Evolutionary conservation across 92 coral and sea anemone genomes (phyloP).

Genomic region (Chrysogorgia sp.): DNA sequence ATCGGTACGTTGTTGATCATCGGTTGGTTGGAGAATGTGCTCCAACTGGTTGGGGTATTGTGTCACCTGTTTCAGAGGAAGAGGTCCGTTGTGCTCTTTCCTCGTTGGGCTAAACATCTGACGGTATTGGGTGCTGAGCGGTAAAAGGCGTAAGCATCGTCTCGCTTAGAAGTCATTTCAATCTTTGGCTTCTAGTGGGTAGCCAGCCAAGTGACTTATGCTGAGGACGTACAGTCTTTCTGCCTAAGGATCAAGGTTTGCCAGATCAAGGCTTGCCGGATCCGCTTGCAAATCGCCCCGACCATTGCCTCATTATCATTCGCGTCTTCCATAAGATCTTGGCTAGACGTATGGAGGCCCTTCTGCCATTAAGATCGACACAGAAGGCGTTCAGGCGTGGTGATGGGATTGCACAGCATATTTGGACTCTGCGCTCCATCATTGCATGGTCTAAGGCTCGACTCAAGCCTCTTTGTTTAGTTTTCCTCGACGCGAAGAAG

Average conservation of each 20-base stretch:
- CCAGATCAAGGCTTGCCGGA: too few relatives aligned
- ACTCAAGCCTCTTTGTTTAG: not conserved
- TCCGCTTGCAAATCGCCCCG: not conserved
- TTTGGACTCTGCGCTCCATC: not conserved
- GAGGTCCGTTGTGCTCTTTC: not conserved
- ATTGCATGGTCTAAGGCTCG: not conserved
- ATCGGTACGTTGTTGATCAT: not conserved
- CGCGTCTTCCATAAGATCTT: slow-evolving; percentile 6
- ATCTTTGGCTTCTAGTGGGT: not conserved
- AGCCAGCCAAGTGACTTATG: not conserved
- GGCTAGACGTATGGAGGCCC: not conserved
- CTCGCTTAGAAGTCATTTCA: not conserved
- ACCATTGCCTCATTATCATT: not conserved
- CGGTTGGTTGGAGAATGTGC: not conserved
- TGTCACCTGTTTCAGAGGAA: not conserved
- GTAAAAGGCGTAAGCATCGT: not conserved
- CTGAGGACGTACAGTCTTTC: not conserved
- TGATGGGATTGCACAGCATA: slow-evolving; percentile 17
- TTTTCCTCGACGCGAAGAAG: slow-evolving; percentile 19
- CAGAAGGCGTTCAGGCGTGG: slow-evolving; percentile 28
- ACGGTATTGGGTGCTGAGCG: not conserved
- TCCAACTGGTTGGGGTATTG: too few relatives aligned
- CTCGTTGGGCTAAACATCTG: not conserved
- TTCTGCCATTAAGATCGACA: not conserved
- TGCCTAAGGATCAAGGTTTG: not conserved